Evolutionary conservation across 2,113 vertebrate species (phyloP), one percentile per base, ranked within the genome.

Genomic region (Mustelus asterias): DNA sequence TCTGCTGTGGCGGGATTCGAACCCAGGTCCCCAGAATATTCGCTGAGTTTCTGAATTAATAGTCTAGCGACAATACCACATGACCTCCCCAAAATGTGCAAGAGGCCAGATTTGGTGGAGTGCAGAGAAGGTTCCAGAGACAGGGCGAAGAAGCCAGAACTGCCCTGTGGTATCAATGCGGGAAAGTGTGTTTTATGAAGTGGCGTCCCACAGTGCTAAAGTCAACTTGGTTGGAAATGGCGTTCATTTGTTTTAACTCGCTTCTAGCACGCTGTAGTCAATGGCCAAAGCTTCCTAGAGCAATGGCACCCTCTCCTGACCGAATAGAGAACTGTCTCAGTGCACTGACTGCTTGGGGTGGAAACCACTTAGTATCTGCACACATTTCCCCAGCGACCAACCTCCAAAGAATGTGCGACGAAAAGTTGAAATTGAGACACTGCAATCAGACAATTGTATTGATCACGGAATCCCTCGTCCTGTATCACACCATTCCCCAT

Each of bases 271-370:
- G 44, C 9, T 4, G 10, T 22, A 4, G 11, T 26, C 67, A 29
- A 2, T 10, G 29, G n/a, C 63, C 20, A n/a, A 65, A 10, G 37
- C 48, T 95, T 95, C 29, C 69, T 95, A 33, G 94, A 95, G 37
- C 44, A 44, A 37, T 95, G 94, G 41, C 41, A 54, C 94, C 94
- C 94, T 95, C 94, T 95, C 11, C 94, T 95, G 94, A 44, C 41
- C 1, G 20, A 29, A 14, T 13, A 95, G 67, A 33, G 41, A 95
- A 69, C 20, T 22, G 13, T 37, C 29, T 92, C n/a, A 41, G 8
- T 14, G 14, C 63, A 67, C 90, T 41, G 44, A 54, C 22, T 54
- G 37, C 41, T 95, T 41, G 48, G 41, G 26, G 24, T 95, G 37
- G 10, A 2, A 18, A 41, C 89, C 14, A 33, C 4, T 9, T 20